Conservation (phyloP, 2,797 vertebrate species). For the Serranus cabrilla region DNA sequence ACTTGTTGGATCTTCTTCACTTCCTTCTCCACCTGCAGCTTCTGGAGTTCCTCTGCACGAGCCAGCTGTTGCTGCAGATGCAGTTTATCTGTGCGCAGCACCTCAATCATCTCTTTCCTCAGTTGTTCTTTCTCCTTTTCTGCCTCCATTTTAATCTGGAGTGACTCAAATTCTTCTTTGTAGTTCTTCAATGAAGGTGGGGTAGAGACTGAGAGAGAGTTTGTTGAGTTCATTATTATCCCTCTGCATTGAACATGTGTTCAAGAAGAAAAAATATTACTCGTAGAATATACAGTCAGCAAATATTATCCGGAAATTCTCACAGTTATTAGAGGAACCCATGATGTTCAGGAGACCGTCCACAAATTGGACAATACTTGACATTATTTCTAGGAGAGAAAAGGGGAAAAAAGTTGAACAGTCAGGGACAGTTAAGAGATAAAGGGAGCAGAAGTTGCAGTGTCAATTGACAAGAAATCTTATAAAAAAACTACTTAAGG, state of each 20-base stretch:
- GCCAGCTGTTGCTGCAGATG: constrained; percentile 33
- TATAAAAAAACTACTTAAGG: background rate
- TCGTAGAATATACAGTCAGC: background rate
- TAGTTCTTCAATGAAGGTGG: background rate
- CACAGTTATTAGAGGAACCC: background rate
- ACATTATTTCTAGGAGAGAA: constrained; percentile 15
- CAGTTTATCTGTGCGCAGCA: constrained; percentile 31
- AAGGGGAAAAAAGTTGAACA: background rate
- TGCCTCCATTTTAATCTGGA: constrained; percentile 35
- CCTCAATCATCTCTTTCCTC: constrained; percentile 34
- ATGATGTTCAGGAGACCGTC: constrained; percentile 20
- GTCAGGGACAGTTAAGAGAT: accelerated
- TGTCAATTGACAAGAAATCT: background rate
- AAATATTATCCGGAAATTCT: background rate
- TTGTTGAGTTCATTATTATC: background rate
- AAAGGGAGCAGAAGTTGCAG: background rate
- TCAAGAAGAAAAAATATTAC: background rate
- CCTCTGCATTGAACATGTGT: constrained; percentile 1
- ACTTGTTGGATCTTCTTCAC: background rate
- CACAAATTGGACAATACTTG: background rate
- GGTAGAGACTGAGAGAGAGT: background rate
- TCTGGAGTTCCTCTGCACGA: constrained; percentile 13
- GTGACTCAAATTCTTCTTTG: constrained; percentile 3
- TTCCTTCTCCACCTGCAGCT: constrained; percentile 4
- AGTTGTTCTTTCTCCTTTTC: constrained; percentile 21